phyloP scores from a whole-genome alignment of 2,797 vertebrate species.

The Amphiprion clarkii region DNA sequence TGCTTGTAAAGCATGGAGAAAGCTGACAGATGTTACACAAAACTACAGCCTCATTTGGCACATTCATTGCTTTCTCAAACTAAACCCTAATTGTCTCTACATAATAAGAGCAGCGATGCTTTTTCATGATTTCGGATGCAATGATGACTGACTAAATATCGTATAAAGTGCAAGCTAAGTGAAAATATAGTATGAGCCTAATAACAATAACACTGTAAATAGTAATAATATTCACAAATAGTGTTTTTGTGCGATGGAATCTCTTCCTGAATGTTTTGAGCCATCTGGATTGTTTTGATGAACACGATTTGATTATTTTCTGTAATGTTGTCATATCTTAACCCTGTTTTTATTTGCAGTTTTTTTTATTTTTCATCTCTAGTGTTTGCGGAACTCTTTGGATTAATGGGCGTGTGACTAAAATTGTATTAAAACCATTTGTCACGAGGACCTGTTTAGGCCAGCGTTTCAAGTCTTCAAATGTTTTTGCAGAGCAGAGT shows the following conservation, averaged over 20 bases:
- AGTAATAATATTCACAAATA: conserved; percentile 10
- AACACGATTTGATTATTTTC: conserved; percentile 16
- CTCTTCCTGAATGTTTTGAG: conserved; percentile 1
- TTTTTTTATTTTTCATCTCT: conserved; percentile 6
- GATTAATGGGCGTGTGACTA: conserved; percentile 89
- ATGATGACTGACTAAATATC: conserved; percentile 40
- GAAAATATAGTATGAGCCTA: background rate
- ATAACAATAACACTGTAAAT: conserved; percentile 12
- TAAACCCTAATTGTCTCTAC: conserved; percentile 33
- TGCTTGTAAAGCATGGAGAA: conserved; percentile 18
- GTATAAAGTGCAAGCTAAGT: conserved; percentile 33
- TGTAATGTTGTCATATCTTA: conserved; percentile 11
- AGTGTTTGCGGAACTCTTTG: conserved; percentile 80
- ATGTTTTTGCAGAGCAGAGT: background rate
- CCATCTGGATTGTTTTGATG: conserved; percentile 19
- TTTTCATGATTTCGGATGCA: conserved; percentile 38
- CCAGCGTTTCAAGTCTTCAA: background rate
- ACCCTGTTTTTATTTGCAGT: conserved; percentile 11
- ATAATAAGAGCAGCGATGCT: conserved; percentile 38
- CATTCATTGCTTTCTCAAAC: conserved; percentile 36
- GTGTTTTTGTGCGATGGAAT: background rate
- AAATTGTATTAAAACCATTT: conserved; percentile 81
- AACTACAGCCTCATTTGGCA: conserved; percentile 46
- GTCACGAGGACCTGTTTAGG: background rate
- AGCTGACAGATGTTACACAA: conserved; percentile 51